Evolutionary conservation across 2,888 invertebrate genomes (phyloP).

Genomic region (Antheraea yamamai): DNA sequence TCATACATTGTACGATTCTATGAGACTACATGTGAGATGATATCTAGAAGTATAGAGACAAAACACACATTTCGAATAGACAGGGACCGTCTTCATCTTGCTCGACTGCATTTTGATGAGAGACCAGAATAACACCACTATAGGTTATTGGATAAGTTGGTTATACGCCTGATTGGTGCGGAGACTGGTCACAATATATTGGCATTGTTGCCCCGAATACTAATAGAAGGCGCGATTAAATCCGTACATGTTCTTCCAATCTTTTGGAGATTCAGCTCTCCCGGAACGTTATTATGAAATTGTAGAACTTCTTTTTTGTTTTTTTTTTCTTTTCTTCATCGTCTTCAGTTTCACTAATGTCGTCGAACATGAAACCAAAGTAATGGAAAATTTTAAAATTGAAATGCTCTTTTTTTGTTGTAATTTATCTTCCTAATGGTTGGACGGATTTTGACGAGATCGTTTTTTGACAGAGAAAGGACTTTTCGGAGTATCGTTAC

Average conservation of each 20-base stretch:
- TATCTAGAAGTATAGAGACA: too few species aligned
- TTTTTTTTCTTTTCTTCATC: neutral
- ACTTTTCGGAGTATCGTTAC: too few species aligned
- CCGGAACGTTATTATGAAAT: neutral
- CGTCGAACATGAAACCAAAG: neutral
- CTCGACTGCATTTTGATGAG: neutral
- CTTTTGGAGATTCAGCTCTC: slow-evolving; percentile 23
- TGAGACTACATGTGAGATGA: too few species aligned
- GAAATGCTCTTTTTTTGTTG: too few species aligned
- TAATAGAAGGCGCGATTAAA: slow-evolving; percentile 55
- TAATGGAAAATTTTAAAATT: neutral
- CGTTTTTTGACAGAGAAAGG: too few species aligned
- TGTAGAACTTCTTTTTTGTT: neutral
- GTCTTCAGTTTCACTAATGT: neutral
- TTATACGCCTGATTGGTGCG: slow-evolving; percentile 71
- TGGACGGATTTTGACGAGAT: too few species aligned
- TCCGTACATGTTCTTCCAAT: slow-evolving; percentile 30
- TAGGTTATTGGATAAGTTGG: slow-evolving; percentile 72
- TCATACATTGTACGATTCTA: too few species aligned
- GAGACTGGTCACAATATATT: slow-evolving; percentile 67
- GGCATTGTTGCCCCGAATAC: slow-evolving; percentile 66
- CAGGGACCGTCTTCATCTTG: too few species aligned
- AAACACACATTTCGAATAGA: too few species aligned
- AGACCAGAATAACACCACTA: slow-evolving; percentile 45
- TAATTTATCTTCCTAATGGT: too few species aligned